These are phyloP conservation scores for Lithobates pipiens DNA, from an alignment of 2,797 vertebrate genomes.

Conservation along the genomic window DNA sequence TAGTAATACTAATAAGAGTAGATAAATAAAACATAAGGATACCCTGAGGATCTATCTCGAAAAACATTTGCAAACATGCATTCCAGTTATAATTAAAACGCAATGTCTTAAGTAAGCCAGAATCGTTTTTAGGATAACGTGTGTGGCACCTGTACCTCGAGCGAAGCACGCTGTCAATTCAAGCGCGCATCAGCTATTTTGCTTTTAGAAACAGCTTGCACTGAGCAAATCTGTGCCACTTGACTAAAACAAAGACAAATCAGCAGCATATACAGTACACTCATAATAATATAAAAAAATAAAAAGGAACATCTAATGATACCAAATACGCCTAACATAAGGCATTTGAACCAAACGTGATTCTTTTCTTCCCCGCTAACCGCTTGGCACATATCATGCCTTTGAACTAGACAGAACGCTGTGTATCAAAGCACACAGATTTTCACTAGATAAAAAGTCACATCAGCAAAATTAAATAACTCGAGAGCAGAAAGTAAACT, in stretches of 20 bases:
- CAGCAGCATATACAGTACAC: neutral
- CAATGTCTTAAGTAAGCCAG: neutral
- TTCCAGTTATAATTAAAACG: too few relatives aligned
- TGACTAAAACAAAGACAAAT: conserved; percentile 7
- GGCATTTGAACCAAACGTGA: neutral
- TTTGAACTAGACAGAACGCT: conserved; percentile 8
- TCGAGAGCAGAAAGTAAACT: conserved; percentile 62
- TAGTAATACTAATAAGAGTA: too few relatives aligned
- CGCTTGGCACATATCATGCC: conserved; percentile 4
- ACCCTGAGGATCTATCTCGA: too few relatives aligned
- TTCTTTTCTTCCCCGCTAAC: neutral
- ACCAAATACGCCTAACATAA: neutral
- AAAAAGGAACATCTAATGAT: conserved; percentile 5
- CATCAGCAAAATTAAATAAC: conserved; percentile 67
- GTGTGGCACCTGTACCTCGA: neutral
- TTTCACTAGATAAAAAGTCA: conserved; percentile 37
- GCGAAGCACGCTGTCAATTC: neutral
- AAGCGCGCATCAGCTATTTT: conserved; percentile 1
- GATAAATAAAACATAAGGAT: too few relatives aligned
- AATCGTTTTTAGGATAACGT: neutral
- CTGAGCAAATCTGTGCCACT: neutral
- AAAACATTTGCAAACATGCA: too few relatives aligned
- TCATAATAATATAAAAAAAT: neutral
- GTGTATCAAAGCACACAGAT: conserved; percentile 20
- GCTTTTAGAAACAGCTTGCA: neutral